Evolutionary conservation across 2,888 invertebrate genomes (phyloP), one percentile per base, ranked within the genome.

Genomic region (Periphyllus acericola): DNA sequence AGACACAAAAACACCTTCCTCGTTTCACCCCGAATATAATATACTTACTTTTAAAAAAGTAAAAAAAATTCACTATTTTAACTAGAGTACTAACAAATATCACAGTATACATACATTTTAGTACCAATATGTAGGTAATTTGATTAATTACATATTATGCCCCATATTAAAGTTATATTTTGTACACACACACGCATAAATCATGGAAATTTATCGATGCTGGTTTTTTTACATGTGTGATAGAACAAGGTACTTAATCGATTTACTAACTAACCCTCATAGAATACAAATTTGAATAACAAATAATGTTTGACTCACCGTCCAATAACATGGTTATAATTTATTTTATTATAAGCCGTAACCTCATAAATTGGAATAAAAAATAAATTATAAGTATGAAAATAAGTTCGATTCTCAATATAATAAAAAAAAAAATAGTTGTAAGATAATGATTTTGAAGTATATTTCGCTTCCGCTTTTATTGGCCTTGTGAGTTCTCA

Each of bases 181-280:
- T 81, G 9, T 40, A 68, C 9, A 46, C 14, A 46, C 6, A 68
- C n/a, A 21, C 3, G n/a, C 40, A 52, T 52, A 72, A 82, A 82
- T 72, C 82, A 34, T 72, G 32, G n/a, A 32, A 25, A 82, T 82
- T 52, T 52, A 82, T 52, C 32, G 34, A 82, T 82, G 52, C 71
- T 71, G 82, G 68, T 71, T 66, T 71, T 68, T 29, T 68, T 40
- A 40, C 40, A 11, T 29, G n/a, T 40, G 34, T 81, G 40, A 71
- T 46, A 72, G 52, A 40, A n/a, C 9, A 25, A 14, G 21, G 34
- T 34, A 72, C n/a, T 72, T 52, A n/a, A 72, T 82, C 46, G 72
- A 52, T 82, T 82, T 46, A 1, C 52, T 17, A 55, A 72, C 52
- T 34, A 52, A 21, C 40, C 68, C 40, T 9, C 19, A n/a, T 82